Base-by-base conservation (phyloP, 2,797 vertebrate genomes). In the Sternarchorhynchus goeldii region DNA sequence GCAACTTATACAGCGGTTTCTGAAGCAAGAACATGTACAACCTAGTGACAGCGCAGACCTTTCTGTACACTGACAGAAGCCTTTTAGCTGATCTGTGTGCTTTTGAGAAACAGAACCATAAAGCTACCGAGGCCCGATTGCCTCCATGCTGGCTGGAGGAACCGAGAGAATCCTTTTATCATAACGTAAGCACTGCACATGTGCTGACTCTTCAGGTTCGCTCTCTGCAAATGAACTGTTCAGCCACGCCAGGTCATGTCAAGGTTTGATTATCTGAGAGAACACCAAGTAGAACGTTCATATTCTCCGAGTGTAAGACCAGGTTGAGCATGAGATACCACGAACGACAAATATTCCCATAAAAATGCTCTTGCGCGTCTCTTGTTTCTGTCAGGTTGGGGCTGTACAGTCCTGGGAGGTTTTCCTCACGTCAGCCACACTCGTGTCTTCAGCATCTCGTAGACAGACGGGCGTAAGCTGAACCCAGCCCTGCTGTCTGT, bases 1-100 rank as follows among this genome's bases (percentile, higher is more conserved):
- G 75, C 31, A 76, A 71, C 73, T 69, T 69, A 21, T 31, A 6
- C 67, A n/a, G 29, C 21, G 69, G 18, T 70, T 57, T 53, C 68
- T 57, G 29, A 56, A 32, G 68, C 32, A 72, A 32, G 57, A 53
- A 80, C 70, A 25, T 59, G 34, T 55, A 62, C 36, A 69, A 55
- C 57, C 62, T 57, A 56, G 64, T 57, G 78, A 55, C 29, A 17
- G 32, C 41, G 17, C 41, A 20, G 8, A 14, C 45, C 45, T 50
- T 39, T 5, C 50, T 53, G 29, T 50, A 25, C 25, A 29, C 32
- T 29, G 12, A 53, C 25, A 56, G 67, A 45, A 50, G 34, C 18
- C 63, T 65, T 20, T 6, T 4, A n/a, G 18, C 20, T 65, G 31
- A 67, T 67, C 41, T 56, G 1, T 29, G 12, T 56, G 5, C 29